These are phyloP conservation scores for Cyrtorhinus lividipennis DNA, from an alignment of 1,140 invertebrate species.

Conservation along the genomic window DNA sequence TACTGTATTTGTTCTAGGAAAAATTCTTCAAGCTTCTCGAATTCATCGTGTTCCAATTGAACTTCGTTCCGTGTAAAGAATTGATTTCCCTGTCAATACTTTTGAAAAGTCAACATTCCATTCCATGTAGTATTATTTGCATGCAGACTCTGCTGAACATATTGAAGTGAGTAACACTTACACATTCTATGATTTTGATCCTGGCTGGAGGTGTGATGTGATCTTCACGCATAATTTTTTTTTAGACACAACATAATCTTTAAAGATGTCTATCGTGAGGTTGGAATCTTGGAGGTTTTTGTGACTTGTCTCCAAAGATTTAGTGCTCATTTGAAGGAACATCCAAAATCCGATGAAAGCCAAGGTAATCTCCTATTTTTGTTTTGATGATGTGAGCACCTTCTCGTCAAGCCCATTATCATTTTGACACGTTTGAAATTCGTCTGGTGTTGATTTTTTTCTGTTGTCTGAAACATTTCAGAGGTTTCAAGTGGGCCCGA, in stretches of 20 bases:
- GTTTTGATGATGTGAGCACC: background rate
- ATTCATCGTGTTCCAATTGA: slow-evolving; percentile 91
- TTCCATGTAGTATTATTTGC: slow-evolving; percentile 69
- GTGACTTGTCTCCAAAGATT: slow-evolving; percentile 81
- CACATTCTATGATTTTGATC: no score
- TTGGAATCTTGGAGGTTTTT: slow-evolving; percentile 95
- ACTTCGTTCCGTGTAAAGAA: slow-evolving; percentile 98
- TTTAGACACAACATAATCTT: slow-evolving; percentile 76
- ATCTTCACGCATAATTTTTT: no score
- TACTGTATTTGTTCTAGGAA: slow-evolving; percentile 34
- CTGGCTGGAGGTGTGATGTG: no score
- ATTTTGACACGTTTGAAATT: background rate
- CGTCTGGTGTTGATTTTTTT: no score
- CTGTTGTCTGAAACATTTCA: slow-evolving; percentile 27
- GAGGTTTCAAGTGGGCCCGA: slow-evolving; percentile 41
- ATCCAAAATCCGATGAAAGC: slow-evolving; percentile 17
- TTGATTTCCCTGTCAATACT: slow-evolving; percentile 88
- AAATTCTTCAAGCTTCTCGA: slow-evolving; percentile 93
- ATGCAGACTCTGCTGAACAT: slow-evolving; percentile 79
- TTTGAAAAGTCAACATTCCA: slow-evolving; percentile 64
- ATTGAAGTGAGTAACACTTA: slow-evolving; percentile 41
- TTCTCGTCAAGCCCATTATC: background rate
- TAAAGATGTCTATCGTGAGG: slow-evolving; percentile 95
- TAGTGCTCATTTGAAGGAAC: slow-evolving; percentile 36
- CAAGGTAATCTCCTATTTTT: background rate